Conservation (phyloP, 1,140 invertebrate species). For the Procambarus clarkii region DNA sequence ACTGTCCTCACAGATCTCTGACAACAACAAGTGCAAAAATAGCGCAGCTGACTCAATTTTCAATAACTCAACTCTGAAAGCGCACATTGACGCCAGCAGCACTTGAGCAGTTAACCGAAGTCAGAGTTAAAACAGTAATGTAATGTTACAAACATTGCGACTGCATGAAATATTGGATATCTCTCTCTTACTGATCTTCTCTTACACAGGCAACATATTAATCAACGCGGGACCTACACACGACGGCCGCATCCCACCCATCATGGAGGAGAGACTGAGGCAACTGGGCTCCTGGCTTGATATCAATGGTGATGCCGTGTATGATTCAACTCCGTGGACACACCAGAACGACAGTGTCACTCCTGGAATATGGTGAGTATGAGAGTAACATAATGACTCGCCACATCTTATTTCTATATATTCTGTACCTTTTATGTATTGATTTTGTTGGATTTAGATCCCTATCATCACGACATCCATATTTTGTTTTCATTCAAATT, state of each 20-base stretch:
- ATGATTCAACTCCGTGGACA: conserved; percentile 85
- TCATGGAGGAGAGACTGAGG: conserved; percentile 87
- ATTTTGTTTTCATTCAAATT: too few species aligned
- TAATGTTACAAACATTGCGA: too few species aligned
- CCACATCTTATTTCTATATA: not conserved
- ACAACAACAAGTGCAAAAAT: too few species aligned
- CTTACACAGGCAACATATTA: conserved; percentile 82
- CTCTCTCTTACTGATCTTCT: not conserved
- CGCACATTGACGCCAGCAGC: too few species aligned
- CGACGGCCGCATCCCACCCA: conserved; percentile 90
- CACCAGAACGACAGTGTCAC: conserved; percentile 78
- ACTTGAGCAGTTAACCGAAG: too few species aligned
- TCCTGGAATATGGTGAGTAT: not conserved
- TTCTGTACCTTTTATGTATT: not conserved
- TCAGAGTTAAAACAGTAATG: too few species aligned
- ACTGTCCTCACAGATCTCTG: too few species aligned
- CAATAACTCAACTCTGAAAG: too few species aligned
- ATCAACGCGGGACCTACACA: conserved; percentile 94
- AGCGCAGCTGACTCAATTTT: too few species aligned
- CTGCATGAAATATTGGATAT: too few species aligned
- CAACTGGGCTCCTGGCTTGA: conserved; percentile 84
- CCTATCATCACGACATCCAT: too few species aligned
- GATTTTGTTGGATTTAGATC: too few species aligned
- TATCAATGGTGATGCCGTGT: conserved; percentile 93
- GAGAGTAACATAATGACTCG: not conserved